Evolutionary conservation across 1,140 invertebrate species (phyloP), one percentile per base, ranked within the genome.

Genomic region (Metaphire vulgaris): DNA sequence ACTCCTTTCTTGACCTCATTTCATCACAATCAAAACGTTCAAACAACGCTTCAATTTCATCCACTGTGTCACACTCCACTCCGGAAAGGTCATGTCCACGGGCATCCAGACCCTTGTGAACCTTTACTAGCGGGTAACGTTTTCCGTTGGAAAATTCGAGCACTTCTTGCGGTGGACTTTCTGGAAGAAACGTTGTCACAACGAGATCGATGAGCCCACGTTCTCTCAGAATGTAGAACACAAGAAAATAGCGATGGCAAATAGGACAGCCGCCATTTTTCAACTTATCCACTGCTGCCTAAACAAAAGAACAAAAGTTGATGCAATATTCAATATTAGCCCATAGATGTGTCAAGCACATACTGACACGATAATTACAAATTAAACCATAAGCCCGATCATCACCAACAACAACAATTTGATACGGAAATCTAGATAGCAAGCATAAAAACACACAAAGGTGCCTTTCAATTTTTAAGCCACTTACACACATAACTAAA

Each of bases 241-340:
- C 80, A 82, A 85, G 83, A 77, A 85, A 85, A 79, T 83, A 85
- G 64, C 84, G 81, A 33, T 85, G 83, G 74, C 83, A 84, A 41
- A 84, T 81, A n/a, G 83, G 83, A 79, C 83, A 85, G 6, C 83
- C 81, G 30, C 84, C 84, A 80, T 83, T 84, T 30, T 80, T 80
- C 75, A 82, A 79, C 33, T 81, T 82, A 78, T 84, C 81, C 74
- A 83, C 80, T 31, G 78, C 78, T 33, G 84, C 77, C 77, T 78
- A 56, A 29, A 65, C n/a, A n/a, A n/a, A n/a, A n/a, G n/a, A n/a
- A n/a, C n/a, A n/a, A n/a, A n/a, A n/a, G n/a, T n/a, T n/a, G n/a
- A n/a, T n/a, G n/a, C n/a, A n/a, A n/a, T n/a, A n/a, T n/a, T n/a
- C n/a, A n/a, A n/a, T n/a, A n/a, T n/a, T n/a, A n/a, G n/a, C n/a